These are phyloP conservation scores for Rosalia funebris DNA, from an alignment of 2,888 invertebrate genomes.

Conservation along the genomic window DNA sequence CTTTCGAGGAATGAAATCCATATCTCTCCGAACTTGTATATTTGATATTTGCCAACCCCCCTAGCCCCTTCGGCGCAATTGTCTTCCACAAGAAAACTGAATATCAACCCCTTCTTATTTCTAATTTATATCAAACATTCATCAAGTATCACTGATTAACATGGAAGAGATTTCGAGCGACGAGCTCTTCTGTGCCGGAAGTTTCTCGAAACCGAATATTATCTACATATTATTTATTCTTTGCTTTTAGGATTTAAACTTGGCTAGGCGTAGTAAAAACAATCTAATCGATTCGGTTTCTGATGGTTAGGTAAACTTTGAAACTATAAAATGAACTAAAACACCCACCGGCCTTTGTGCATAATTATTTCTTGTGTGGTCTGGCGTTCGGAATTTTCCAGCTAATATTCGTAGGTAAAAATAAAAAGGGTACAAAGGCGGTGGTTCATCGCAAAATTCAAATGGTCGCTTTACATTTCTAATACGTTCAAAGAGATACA, in stretches of 20 bases:
- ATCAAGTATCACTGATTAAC: slow-evolving; percentile 24
- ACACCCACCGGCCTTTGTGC: too few relatives aligned
- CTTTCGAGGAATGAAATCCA: slow-evolving; percentile 57
- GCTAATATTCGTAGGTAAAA: too few relatives aligned
- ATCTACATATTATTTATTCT: too few relatives aligned
- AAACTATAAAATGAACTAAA: too few relatives aligned
- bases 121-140: slow-evolving; percentile 39
- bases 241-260: too few relatives aligned
- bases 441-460: slow-evolving; percentile 9
- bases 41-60: slow-evolving; percentile 58
- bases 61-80: slow-evolving; percentile 43
- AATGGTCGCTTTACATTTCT: slow-evolving; percentile 23
- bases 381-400: too few relatives aligned
- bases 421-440: too few relatives aligned
- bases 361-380: too few relatives aligned
- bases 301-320: too few relatives aligned
- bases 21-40: slow-evolving; percentile 59
- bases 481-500: slow-evolving; percentile 24
- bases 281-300: too few relatives aligned
- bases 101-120: slow-evolving; percentile 31
- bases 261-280: too few relatives aligned
- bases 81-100: slow-evolving; percentile 41
- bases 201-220: background rate
- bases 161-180: slow-evolving; percentile 3
- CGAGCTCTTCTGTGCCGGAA: background rate